Base-by-base conservation (phyloP, 2,888 invertebrate genomes). In the Harpalus rubripes region DNA sequence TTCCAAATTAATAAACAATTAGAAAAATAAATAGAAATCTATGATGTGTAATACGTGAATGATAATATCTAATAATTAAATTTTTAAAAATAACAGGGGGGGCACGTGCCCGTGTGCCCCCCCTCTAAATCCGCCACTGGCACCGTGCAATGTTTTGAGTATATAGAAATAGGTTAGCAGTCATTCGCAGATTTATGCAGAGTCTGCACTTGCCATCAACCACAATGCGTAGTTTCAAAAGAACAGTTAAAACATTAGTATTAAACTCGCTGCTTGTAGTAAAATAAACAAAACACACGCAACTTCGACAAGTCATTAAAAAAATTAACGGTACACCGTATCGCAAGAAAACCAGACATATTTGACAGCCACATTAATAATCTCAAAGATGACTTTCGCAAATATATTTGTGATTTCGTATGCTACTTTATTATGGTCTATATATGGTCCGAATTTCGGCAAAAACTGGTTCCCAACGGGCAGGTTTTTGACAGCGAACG, bases 271-370 rank as follows among this genome's bases (percentile, higher is more conserved):
- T 2, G 15, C 63, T 41, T 7, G 15, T 10, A 68, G 44, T 18
- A 44, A 44, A 74, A 74, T 44, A 74, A 74, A 74, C 44, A 44
- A 74, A 74, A 41, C 41, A 0, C 68, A 68, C 15, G 39, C 26
- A 26, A 74, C 72, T 41, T 44, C 52, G 44, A 74, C 68, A 68
- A 39, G 68, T 68, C 32, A 68, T 63, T 68, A 68, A 68, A 68
- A 74, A 74, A 74, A 74, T 74, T 74, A 74, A 74, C 72, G 72
- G 72, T 74, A 74, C 41, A 68, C 32, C 65, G 26, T 65, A 68
- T 63, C 68, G 39, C 39, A 68, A 68, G 16, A 41, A 39, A 15
- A 7, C 68, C 15, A 22, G 44, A 44, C 72, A 18, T 16, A 72
- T 44, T 44, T 44, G 72, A 74, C 72, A 74, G 52, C 16, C 44